A percentile compares a stretch with the other conserved stretches of the same genome.
phyloP scores from a whole-genome alignment of 1,140 invertebrate species.

The Varroa destructor region DNA sequence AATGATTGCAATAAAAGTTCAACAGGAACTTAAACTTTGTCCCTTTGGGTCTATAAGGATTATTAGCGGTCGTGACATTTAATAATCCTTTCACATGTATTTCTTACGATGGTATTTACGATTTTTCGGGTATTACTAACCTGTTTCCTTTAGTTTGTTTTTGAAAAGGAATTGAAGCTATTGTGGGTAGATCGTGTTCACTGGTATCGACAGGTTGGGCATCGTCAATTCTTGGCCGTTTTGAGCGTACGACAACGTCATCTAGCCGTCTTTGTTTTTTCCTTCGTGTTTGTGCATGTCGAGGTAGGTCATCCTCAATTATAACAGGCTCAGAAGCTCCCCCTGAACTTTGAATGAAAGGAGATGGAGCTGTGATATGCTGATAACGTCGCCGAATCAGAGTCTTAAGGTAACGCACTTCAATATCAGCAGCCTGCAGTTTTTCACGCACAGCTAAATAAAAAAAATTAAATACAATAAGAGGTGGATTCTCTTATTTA shows the following conservation, averaged over 20 bases:
- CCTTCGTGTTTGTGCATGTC: neutral
- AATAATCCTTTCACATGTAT: no score
- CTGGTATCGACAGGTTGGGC: neutral
- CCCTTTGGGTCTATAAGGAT: no score
- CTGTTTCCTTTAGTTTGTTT: no score
- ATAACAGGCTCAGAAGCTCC: neutral
- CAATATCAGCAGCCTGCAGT: constrained; percentile 16
- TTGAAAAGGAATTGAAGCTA: no score
- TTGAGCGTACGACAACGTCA: neutral
- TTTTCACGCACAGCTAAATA: constrained; percentile 10
- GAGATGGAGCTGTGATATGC: constrained; percentile 15
- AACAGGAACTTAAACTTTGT: no score
- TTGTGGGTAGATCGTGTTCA: no score
- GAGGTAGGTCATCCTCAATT: neutral
- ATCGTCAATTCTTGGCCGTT: constrained; percentile 5
- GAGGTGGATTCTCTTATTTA: neutral
- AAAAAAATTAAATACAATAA: neutral
- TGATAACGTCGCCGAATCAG: neutral
- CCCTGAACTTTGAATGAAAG: neutral
- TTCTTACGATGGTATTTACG: no score
- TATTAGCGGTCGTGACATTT: no score
- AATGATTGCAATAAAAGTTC: no score
- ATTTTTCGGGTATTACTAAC: no score
- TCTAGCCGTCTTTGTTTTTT: constrained; percentile 12
- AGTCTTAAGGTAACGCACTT: constrained; percentile 2